These are phyloP conservation scores for Xiphorhynchus elegans DNA, from an alignment of 2,113 vertebrate genomes.

Conservation along the genomic window DNA sequence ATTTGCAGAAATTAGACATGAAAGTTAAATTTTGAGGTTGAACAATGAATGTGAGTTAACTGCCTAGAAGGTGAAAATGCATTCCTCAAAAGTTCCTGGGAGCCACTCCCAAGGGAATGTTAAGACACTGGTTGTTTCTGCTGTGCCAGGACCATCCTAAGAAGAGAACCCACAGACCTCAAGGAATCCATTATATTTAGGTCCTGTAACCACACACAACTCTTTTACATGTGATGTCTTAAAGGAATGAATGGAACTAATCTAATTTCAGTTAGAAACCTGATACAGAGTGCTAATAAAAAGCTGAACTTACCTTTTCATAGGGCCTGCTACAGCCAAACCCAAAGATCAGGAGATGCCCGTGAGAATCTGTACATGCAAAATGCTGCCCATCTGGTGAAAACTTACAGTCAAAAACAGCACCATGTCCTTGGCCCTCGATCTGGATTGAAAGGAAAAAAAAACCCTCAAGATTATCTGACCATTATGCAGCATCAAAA, in stretches of 20 bases:
- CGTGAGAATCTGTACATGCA: slow-evolving; percentile 96
- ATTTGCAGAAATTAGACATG: not conserved
- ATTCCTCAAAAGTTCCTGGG: not conserved
- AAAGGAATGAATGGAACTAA: not conserved
- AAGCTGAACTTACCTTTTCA: slow-evolving; percentile 84
- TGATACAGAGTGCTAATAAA: not conserved
- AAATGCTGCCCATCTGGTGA: slow-evolving; percentile 95
- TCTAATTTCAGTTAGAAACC: not conserved
- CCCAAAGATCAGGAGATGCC: slow-evolving; percentile 94
- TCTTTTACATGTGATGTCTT: not conserved
- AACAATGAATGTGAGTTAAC: not conserved
- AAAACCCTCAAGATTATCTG: no score
- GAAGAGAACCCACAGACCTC: not conserved
- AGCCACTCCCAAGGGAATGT: not conserved
- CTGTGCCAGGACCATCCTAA: not conserved
- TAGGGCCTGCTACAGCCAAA: slow-evolving; percentile 93
- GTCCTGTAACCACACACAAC: not conserved
- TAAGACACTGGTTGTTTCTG: not conserved
- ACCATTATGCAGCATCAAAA: not conserved
- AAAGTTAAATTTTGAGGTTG: not conserved
- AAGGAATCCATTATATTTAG: not conserved
- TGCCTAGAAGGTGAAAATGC: not conserved
- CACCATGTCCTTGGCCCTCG: slow-evolving; percentile 95
- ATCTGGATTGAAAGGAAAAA: slow-evolving; percentile 77
- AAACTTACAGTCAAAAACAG: slow-evolving; percentile 98